Conservation (phyloP, 2,888 invertebrate species). For the Stenoptilia bipunctidactyla region DNA sequence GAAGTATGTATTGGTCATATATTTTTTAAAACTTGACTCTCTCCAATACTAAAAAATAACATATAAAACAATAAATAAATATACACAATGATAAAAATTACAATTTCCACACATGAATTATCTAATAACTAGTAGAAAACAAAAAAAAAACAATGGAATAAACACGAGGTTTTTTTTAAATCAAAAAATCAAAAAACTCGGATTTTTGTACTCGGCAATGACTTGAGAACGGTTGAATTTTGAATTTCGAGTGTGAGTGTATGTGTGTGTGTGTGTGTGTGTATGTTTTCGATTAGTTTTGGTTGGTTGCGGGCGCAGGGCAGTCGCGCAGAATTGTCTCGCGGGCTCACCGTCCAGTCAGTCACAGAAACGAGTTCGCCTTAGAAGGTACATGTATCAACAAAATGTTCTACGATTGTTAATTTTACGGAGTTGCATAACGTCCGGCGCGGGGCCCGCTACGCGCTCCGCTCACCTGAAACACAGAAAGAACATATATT, state of each 20-base stretch:
- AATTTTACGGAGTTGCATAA: constrained; percentile 30
- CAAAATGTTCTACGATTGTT: constrained; percentile 61
- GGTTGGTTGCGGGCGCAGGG: constrained; percentile 24
- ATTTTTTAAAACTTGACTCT: not conserved
- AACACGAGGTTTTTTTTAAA: constrained; percentile 26
- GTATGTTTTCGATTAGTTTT: constrained; percentile 13
- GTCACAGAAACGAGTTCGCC: constrained; percentile 35
- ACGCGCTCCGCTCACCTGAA: constrained; percentile 23
- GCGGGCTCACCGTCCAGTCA: constrained; percentile 8
- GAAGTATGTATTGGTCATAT: constrained; percentile 1
- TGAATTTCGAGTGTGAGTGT: constrained; percentile 22
- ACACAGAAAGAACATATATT: not conserved
- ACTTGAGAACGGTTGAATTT: constrained; percentile 24
- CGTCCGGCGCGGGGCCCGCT: constrained; percentile 30
- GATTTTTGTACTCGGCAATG: constrained; percentile 63
- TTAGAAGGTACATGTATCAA: constrained; percentile 55
- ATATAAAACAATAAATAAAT: not conserved
- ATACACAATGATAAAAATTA: constrained; percentile 1
- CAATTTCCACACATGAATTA: constrained; percentile 1
- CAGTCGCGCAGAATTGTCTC: not conserved
- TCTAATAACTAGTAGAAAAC: not conserved
- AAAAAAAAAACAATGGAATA: constrained; percentile 19
- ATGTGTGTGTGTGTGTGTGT: constrained; percentile 14
- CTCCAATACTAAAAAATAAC: not conserved
- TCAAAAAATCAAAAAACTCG: constrained; percentile 35